Percentiles rank a stretch among this genome's conserved stretches.
These are phyloP conservation scores for Lycocerus yunnanus DNA, from an alignment of 2,888 invertebrate species.

Conservation along the genomic window DNA sequence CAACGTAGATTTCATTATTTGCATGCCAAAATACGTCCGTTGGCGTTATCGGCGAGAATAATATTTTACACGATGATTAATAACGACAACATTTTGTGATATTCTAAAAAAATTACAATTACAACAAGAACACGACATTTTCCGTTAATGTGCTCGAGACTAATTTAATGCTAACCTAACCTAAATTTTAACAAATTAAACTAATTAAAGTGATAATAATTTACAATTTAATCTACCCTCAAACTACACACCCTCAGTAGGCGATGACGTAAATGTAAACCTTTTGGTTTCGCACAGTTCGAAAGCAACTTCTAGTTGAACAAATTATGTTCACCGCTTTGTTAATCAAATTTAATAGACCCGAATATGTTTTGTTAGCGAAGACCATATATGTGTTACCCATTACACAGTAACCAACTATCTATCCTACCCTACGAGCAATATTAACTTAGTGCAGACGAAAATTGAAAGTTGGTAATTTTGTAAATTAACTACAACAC, in stretches of 20 bases:
- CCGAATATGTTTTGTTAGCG: conserved; percentile 9
- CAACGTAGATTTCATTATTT: too few species aligned
- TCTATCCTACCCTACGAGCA: not conserved
- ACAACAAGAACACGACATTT: not conserved
- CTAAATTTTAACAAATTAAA: not conserved
- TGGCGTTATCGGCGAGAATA: too few species aligned
- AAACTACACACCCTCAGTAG: conserved; percentile 7
- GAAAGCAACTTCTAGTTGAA: conserved; percentile 9
- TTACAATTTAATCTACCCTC: not conserved
- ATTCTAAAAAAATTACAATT: not conserved
- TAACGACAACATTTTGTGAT: not conserved
- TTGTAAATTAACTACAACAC: not conserved
- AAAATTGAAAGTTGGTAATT: not conserved
- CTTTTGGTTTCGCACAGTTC: conserved; percentile 8
- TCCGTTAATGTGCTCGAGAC: not conserved
- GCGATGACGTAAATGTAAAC: conserved; percentile 11
- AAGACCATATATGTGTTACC: not conserved
- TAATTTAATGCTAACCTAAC: not conserved
- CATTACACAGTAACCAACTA: not conserved
- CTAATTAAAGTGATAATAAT: not conserved
- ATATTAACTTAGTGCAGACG: not conserved
- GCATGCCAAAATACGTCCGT: too few species aligned
- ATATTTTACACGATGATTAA: too few species aligned
- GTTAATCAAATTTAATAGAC: conserved; percentile 17
- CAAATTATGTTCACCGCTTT: conserved; percentile 14